Percentiles rank a stretch among this genome's conserved stretches.
These are phyloP conservation scores for Chrysina gloriosa DNA, from an alignment of 2,888 invertebrate species.

Conservation along the genomic window DNA sequence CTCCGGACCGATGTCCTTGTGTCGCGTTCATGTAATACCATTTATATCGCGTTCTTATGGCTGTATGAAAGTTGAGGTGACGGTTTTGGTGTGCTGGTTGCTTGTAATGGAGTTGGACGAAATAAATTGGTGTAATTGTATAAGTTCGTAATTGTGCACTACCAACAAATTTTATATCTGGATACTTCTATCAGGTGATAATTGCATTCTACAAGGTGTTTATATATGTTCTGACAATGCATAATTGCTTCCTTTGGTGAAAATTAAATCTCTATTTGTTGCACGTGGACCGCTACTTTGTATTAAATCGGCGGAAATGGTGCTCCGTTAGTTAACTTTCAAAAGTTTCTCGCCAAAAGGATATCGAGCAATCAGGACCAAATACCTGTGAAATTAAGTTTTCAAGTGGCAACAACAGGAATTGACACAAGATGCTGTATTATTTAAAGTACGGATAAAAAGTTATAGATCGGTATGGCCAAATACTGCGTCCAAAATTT, in stretches of 20 bases:
- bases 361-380: too few species aligned
- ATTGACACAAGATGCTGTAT: slow-evolving; percentile 7
- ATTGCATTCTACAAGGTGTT: background rate
- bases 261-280: background rate
- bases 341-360: too few species aligned
- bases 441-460: slow-evolving; percentile 16
- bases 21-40: slow-evolving; percentile 10
- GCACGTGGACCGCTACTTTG: background rate
- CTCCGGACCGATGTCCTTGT: slow-evolving; percentile 22
- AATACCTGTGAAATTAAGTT: too few species aligned
- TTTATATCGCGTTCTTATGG: slow-evolving; percentile 11
- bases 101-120: background rate
- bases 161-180: slow-evolving; percentile 15
- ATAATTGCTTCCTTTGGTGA: too few species aligned
- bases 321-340: background rate
- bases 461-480: slow-evolving; percentile 22
- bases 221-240: too few species aligned
- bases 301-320: background rate
- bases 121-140: slow-evolving; percentile 1
- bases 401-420: background rate
- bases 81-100: background rate
- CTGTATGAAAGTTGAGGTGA: background rate
- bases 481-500: slow-evolving; percentile 16
- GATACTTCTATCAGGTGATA: slow-evolving; percentile 8
- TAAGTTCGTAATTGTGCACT: background rate